These are phyloP conservation scores for Carcina quercana DNA, from an alignment of 2,888 invertebrate species.

Conservation along the genomic window DNA sequence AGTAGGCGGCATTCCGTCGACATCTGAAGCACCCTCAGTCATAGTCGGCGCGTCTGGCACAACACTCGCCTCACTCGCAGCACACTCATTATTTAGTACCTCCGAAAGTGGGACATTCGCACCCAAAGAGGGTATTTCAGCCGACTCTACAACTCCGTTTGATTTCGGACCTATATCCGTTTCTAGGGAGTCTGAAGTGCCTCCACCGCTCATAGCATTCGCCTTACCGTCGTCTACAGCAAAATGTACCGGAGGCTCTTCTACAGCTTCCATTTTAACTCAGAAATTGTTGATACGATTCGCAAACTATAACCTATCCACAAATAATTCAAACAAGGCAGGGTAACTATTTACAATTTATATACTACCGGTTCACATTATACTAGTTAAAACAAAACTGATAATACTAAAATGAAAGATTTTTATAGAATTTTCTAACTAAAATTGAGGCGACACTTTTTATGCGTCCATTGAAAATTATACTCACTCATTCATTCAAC, in stretches of 20 bases:
- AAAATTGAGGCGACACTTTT: no score
- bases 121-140: slow-evolving; percentile 14
- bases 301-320: slow-evolving; percentile 31
- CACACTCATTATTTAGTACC: background rate
- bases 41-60: background rate
- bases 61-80: slow-evolving; percentile 2
- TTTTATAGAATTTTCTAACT: no score
- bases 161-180: slow-evolving; percentile 47
- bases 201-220: slow-evolving; percentile 27
- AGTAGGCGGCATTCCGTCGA: background rate
- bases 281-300: slow-evolving; percentile 16
- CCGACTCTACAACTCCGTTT: slow-evolving; percentile 46
- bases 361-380: no score
- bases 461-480: no score
- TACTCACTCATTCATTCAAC: no score
- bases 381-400: no score
- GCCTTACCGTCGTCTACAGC: slow-evolving; percentile 33
- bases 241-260: slow-evolving; percentile 30
- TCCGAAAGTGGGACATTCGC: background rate
- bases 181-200: slow-evolving; percentile 24
- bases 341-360: no score
- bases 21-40: background rate
- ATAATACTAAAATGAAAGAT: no score
- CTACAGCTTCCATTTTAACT: slow-evolving; percentile 34
- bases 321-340: slow-evolving; percentile 34